Percentiles rank a stretch among this genome's conserved stretches.
Evolutionary conservation across 2,888 invertebrate species (phyloP).

Genomic region (Nemapogon koenigi): DNA sequence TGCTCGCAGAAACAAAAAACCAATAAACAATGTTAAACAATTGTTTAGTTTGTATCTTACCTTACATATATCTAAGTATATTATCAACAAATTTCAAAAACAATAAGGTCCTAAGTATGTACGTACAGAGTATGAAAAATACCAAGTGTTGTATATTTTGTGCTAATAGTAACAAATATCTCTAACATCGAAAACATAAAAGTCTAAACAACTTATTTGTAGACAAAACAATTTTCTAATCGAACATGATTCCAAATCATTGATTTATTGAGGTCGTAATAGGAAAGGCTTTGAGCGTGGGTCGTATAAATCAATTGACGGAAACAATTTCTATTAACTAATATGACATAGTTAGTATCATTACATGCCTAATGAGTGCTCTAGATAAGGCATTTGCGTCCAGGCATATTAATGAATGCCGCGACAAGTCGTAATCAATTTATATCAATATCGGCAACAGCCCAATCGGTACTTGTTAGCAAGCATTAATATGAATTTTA

Average conservation of each 20-base stretch:
- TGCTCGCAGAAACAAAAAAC: no score
- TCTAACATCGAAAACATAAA: no score
- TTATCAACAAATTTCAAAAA: no score
- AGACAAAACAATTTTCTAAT: background rate
- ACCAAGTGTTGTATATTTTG: no score
- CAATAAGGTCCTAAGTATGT: no score
- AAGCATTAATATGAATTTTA: slow-evolving; percentile 53
- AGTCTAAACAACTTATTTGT: background rate
- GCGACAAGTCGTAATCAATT: slow-evolving; percentile 58
- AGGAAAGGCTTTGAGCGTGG: no score
- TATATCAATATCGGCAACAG: slow-evolving; percentile 62
- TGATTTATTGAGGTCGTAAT: no score
- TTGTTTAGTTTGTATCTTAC: no score
- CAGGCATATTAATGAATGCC: slow-evolving; percentile 47
- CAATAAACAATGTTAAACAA: no score
- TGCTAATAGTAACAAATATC: no score
- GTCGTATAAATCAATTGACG: slow-evolving; percentile 13
- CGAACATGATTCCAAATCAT: background rate
- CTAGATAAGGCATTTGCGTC: slow-evolving; percentile 51
- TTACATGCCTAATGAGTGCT: slow-evolving; percentile 30
- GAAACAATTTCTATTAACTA: slow-evolving; percentile 8
- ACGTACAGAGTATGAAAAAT: no score
- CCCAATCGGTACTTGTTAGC: slow-evolving; percentile 47
- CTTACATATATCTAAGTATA: no score
- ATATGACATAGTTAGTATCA: slow-evolving; percentile 9